These are phyloP conservation scores for Brachypteracias leptosomus DNA, from an alignment of 2,113 vertebrate genomes.

Conservation along the genomic window DNA sequence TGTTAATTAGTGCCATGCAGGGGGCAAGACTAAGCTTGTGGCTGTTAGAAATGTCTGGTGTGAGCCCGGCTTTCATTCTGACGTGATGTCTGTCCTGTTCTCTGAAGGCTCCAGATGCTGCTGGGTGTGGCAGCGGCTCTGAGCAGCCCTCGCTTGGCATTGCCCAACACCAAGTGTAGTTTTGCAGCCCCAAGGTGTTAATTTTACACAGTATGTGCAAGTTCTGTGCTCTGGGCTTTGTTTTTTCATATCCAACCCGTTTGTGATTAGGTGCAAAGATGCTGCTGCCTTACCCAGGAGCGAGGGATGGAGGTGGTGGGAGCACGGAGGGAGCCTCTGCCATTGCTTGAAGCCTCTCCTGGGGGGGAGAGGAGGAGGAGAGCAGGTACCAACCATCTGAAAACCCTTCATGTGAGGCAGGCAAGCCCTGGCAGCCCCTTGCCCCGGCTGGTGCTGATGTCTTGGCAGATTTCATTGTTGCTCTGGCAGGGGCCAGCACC, in stretches of 20 bases:
- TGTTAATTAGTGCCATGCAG: background rate
- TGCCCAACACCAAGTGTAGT: background rate
- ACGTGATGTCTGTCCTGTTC: fast-evolving
- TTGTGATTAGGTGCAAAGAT: background rate
- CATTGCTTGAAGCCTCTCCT: background rate
- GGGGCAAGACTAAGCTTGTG: background rate
- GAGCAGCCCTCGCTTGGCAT: background rate
- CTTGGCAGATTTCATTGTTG: background rate
- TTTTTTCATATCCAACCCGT: background rate
- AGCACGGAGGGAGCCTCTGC: background rate
- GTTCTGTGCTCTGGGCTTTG: background rate
- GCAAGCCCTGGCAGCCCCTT: background rate
- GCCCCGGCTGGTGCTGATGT: background rate
- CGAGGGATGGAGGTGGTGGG: background rate
- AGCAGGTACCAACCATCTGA: background rate
- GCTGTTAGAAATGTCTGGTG: background rate
- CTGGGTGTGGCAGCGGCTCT: fast-evolving
- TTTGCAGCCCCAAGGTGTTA: background rate
- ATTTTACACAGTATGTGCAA: background rate
- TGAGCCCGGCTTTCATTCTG: background rate
- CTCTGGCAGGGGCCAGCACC: background rate
- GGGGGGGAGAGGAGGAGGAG: background rate
- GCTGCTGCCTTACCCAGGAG: background rate
- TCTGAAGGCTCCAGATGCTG: background rate
- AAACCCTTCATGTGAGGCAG: background rate